Percentiles rank a stretch among this genome's conserved stretches.
These are phyloP conservation scores for Nomada ferruginata DNA, from an alignment of 2,888 invertebrate species.

Conservation along the genomic window DNA sequence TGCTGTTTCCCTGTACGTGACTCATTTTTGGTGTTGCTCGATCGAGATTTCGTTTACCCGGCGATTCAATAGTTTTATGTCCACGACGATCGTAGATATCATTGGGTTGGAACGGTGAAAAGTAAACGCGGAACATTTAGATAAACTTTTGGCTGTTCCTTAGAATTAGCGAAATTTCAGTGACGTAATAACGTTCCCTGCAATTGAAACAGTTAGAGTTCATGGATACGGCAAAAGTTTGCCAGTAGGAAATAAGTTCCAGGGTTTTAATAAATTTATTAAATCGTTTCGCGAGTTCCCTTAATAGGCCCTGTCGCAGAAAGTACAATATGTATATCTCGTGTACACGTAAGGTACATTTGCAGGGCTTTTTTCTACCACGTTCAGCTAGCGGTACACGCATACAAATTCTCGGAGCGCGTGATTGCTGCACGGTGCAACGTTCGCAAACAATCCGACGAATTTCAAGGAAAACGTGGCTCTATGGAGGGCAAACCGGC, in stretches of 20 bases:
- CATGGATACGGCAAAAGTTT: too few species aligned
- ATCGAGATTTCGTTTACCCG: constrained; percentile 14
- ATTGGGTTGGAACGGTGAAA: not conserved
- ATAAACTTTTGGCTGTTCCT: too few species aligned
- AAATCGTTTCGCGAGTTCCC: too few species aligned
- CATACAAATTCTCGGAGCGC: constrained; percentile 6
- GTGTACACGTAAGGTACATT: too few species aligned
- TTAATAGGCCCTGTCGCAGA: not conserved
- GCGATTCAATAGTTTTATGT: not conserved
- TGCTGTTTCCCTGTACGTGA: constrained; percentile 25
- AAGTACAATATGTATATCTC: too few species aligned
- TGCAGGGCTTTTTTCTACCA: too few species aligned
- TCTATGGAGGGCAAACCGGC: not conserved
- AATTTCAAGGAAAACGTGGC: not conserved
- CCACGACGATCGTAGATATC: not conserved
- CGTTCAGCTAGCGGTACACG: not conserved
- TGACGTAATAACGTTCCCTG: too few species aligned
- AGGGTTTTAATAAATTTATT: too few species aligned
- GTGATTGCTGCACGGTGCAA: not conserved
- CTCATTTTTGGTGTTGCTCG: constrained; percentile 11
- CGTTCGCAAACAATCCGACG: constrained; percentile 3
- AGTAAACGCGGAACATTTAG: not conserved
- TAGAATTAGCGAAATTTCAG: too few species aligned
- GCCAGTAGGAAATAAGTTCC: too few species aligned
- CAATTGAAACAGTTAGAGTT: too few species aligned